A percentile compares a stretch with the other conserved stretches of the same genome.
Evolutionary conservation across 2,888 invertebrate genomes (phyloP).

Genomic region (Pseudeuparius sepicola): DNA sequence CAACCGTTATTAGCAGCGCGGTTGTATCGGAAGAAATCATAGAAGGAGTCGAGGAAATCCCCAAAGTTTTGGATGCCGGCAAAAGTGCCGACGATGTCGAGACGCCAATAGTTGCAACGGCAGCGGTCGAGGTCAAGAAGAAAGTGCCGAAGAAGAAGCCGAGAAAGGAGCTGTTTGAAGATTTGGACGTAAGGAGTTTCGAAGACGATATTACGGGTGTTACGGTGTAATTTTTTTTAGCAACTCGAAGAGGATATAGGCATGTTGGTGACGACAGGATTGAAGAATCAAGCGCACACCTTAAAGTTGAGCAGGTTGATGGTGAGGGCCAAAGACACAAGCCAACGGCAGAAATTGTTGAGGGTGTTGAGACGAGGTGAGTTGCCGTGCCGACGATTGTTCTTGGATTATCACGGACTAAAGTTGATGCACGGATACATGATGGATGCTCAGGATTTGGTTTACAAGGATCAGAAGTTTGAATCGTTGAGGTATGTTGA

Average conservation of each 20-base stretch:
- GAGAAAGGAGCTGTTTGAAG: constrained; percentile 47
- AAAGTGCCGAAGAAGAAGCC: constrained; percentile 35
- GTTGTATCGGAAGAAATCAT: neutral
- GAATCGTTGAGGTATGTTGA: constrained; percentile 30
- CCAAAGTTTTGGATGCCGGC: constrained; percentile 7
- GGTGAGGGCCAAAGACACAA: constrained; percentile 79
- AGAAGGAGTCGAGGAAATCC: constrained; percentile 31
- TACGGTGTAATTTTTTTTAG: neutral
- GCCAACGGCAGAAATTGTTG: constrained; percentile 66
- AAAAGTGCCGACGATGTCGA: constrained; percentile 18
- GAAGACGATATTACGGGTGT: constrained; percentile 8
- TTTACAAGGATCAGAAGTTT: constrained; percentile 31
- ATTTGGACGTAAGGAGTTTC: constrained; percentile 46
- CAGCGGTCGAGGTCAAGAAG: constrained; percentile 22
- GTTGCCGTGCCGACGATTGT: constrained; percentile 72
- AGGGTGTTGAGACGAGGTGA: constrained; percentile 71
- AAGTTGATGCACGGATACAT: constrained; percentile 89
- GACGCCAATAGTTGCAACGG: constrained; percentile 16
- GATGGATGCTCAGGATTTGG: constrained; percentile 52
- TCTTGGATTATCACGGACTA: constrained; percentile 89
- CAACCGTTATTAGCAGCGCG: neutral
- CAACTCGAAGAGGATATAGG: constrained; percentile 79
- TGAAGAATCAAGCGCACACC: constrained; percentile 85
- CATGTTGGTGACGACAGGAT: constrained; percentile 62
- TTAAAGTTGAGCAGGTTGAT: constrained; percentile 82